Percentiles rank a stretch among this genome's conserved stretches.
These are phyloP conservation scores for Tiphia femorata DNA, from an alignment of 2,888 invertebrate genomes.

Conservation along the genomic window DNA sequence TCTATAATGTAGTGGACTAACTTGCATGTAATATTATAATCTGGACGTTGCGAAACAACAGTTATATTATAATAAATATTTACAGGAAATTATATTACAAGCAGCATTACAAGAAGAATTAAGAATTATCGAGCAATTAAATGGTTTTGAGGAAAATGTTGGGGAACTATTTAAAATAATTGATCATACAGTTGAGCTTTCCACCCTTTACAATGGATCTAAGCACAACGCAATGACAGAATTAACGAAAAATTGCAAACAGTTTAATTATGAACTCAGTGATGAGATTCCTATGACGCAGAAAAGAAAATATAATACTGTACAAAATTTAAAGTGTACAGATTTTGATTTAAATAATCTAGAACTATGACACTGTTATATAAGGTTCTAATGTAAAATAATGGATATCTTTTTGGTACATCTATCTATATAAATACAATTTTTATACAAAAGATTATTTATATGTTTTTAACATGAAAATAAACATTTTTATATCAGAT, in stretches of 20 bases:
- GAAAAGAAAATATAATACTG: slow-evolving; percentile 28
- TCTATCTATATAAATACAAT: too few relatives aligned
- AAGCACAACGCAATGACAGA: slow-evolving; percentile 21
- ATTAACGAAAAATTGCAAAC: slow-evolving; percentile 26
- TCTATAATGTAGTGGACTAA: neutral
- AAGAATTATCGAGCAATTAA: slow-evolving; percentile 34
- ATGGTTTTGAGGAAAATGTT: slow-evolving; percentile 27
- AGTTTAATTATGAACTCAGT: slow-evolving; percentile 19
- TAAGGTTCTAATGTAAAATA: too few relatives aligned
- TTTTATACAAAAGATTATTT: too few relatives aligned
- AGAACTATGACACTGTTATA: too few relatives aligned
- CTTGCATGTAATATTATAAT: neutral
- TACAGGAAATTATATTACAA: slow-evolving; percentile 51
- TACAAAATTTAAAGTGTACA: slow-evolving; percentile 24
- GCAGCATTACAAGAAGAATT: slow-evolving; percentile 49
- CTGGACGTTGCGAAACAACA: neutral
- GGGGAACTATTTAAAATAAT: slow-evolving; percentile 34
- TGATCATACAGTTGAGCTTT: slow-evolving; percentile 24
- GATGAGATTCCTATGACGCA: neutral
- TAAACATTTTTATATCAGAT: too few relatives aligned
- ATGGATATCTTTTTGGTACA: too few relatives aligned
- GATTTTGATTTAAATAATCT: slow-evolving; percentile 20
- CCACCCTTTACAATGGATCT: neutral
- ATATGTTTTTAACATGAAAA: too few relatives aligned
- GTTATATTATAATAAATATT: too few relatives aligned